Percentiles rank a stretch among this genome's conserved stretches.
phyloP scores from a whole-genome alignment of 2,888 invertebrate species.

The Cerastis leucographa region DNA sequence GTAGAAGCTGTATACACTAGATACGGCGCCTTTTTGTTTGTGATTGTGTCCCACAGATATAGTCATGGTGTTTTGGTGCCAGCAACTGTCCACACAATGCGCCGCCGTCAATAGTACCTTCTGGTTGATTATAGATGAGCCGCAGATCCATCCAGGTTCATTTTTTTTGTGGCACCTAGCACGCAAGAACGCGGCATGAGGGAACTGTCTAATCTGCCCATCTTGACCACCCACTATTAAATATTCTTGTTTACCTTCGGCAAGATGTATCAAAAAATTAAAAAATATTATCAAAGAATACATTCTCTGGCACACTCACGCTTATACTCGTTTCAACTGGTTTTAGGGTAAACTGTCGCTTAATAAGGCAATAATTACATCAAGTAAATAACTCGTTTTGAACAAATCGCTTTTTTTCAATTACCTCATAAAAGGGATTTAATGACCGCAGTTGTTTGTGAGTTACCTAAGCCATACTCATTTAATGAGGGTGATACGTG shows the following conservation, averaged over 20 bases:
- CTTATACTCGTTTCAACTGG: not conserved
- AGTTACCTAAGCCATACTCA: not conserved
- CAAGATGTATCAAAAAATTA: not conserved
- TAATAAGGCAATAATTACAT: not conserved
- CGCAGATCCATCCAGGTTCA: constrained; percentile 32
- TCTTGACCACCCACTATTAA: not conserved
- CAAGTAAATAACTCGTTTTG: too few relatives aligned
- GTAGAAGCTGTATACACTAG: not conserved
- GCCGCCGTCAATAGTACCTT: constrained; percentile 54
- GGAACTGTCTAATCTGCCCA: not conserved
- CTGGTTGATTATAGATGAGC: constrained; percentile 63
- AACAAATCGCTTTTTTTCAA: not conserved
- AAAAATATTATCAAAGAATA: not conserved
- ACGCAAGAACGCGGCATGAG: not conserved
- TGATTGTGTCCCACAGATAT: constrained; percentile 7
- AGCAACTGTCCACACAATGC: constrained; percentile 52
- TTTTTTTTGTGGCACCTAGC: not conserved
- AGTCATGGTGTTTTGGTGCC: not conserved
- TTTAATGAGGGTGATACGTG: too few relatives aligned
- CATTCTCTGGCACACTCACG: not conserved
- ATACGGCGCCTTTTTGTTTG: not conserved
- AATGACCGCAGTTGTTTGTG: not conserved
- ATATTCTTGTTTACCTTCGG: not conserved
- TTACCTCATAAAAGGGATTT: not conserved
- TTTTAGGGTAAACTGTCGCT: not conserved